Percentiles rank a stretch among this genome's conserved stretches.
Conservation (phyloP, 2,888 invertebrate genomes). For the Linnaemya vulpina region DNA sequence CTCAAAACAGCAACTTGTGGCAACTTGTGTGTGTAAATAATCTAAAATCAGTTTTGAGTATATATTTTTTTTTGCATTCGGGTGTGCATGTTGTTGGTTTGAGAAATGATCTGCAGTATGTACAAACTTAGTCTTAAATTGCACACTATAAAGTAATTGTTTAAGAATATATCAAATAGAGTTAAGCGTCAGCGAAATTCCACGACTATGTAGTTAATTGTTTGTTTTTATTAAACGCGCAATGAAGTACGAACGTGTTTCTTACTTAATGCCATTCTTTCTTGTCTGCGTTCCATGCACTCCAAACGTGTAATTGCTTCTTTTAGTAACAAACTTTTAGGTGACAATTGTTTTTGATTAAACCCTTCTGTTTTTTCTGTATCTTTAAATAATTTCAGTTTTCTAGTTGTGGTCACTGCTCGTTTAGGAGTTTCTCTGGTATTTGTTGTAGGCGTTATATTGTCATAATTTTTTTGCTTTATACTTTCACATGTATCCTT, state of each 20-base stretch:
- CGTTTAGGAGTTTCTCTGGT: constrained; percentile 56
- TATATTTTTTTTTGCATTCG: too few relatives aligned
- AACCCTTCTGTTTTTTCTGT: constrained; percentile 33
- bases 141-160: constrained; percentile 27
- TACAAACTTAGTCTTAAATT: constrained; percentile 22
- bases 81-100: too few relatives aligned
- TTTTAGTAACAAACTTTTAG: constrained; percentile 65
- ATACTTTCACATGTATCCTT: not conserved
- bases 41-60: too few relatives aligned
- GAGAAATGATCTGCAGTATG: not conserved
- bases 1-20: too few relatives aligned
- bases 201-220: constrained; percentile 11
- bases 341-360: constrained; percentile 72
- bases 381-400: constrained; percentile 35
- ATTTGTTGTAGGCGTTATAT: not conserved
- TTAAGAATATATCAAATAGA: constrained; percentile 7
- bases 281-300: constrained; percentile 72
- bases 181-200: not conserved
- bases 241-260: constrained; percentile 69
- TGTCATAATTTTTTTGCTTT: constrained; percentile 24
- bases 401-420: constrained; percentile 37
- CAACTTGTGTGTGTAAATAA: too few relatives aligned
- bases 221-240: constrained; percentile 57
- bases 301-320: constrained; percentile 71
- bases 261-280: constrained; percentile 71